Conservation (phyloP, 1,140 invertebrate genomes). For the Pseudomyrmex sp. region DNA sequence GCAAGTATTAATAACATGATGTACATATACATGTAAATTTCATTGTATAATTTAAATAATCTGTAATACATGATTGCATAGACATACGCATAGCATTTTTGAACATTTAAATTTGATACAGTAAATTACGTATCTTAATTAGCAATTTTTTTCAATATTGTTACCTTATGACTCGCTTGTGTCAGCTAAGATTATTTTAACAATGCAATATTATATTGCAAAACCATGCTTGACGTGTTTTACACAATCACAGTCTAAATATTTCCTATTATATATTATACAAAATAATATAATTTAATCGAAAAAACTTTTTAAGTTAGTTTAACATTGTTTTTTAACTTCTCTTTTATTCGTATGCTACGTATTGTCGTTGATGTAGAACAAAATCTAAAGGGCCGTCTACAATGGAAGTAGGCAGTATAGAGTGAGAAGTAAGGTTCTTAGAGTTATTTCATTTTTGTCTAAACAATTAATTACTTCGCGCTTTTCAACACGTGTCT, state of each 20-base stretch:
- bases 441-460: no score
- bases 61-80: not conserved
- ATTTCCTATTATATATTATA: no score
- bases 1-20: no score
- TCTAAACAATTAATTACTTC: no score
- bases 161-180: not conserved
- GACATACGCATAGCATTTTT: not conserved
- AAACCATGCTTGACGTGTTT: not conserved
- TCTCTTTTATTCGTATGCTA: no score
- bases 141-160: not conserved
- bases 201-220: not conserved
- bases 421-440: no score
- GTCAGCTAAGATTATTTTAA: slow-evolving; percentile 21
- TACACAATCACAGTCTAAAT: no score
- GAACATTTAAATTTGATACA: not conserved
- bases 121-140: no score
- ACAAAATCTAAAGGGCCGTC: not conserved
- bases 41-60: not conserved
- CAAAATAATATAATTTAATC: slow-evolving; percentile 1
- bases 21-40: no score
- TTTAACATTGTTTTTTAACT: no score
- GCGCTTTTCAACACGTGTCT: no score
- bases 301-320: not conserved
- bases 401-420: no score
- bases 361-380: not conserved